Base-by-base conservation (phyloP, 2,113 vertebrate genomes). In the Grammomys surdaster region DNA sequence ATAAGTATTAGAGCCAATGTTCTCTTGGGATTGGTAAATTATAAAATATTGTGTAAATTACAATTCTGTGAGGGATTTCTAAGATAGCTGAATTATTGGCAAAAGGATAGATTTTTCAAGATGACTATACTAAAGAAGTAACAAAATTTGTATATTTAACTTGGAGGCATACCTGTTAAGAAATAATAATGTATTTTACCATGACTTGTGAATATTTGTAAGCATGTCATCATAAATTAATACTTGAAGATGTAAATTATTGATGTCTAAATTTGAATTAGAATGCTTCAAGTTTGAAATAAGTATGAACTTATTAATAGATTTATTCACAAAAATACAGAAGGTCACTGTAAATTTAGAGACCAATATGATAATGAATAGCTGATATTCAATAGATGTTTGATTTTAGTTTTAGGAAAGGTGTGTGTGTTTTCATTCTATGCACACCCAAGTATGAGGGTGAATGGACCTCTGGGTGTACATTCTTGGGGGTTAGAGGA, bases 321-420 rank as follows among this genome's bases (percentile, higher is more conserved):
- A 80, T 81, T 90, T 94, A 11, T 70, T 93, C 60, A 90, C 17
- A 89, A 24, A 3, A 67, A 28, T 65, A 46, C 13, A 88, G 12
- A n/a, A 93, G 81, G 63, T 94, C 75, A 78, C 67, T 43, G 9
- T 81, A 78, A 60, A 28, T 33, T 70, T 75, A 16, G 93, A 63
- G 14, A 70, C 22, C 46, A 96, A 95, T 67, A 86, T 93, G 95
- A 95, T 14, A 93, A 85, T 46, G 70, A 77, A 69, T 93, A 80
- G 54, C 24, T 92, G 24, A 40, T 86, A 9, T 78, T 88, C 93
- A 92, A 89, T 90, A 69, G 2, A 60, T 63, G 58, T 86, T 40
- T 93, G 65, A 70, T 65, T 94, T 40, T 94, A 65, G 85, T 48
- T 89, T 96, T 69, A 3, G 93, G 24, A 2, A 67, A 10, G 11